Evolutionary conservation across 1,140 invertebrate genomes (phyloP).

Genomic region (Bombus soroeensis): DNA sequence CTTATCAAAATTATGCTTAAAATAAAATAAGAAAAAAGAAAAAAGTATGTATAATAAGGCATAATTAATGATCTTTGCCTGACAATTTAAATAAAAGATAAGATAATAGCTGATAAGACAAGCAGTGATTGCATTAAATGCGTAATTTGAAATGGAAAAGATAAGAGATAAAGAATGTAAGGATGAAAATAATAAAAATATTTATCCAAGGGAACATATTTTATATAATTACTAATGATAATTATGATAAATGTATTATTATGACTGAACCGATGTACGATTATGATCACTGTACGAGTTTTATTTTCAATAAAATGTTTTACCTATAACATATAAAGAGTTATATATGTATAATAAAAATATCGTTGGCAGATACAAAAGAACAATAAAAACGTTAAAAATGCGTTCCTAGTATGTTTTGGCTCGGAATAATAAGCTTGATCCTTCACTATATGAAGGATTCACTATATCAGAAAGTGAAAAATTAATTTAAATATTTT

Average conservation of each 20-base stretch:
- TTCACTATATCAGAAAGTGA: no score
- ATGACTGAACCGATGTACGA: no score
- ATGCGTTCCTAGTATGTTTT: background rate
- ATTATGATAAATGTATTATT: no score
- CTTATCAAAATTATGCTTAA: background rate
- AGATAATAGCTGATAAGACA: background rate
- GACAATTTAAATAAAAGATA: slow-evolving; percentile 2
- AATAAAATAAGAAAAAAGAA: background rate
- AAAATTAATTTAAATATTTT: background rate
- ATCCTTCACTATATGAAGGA: no score
- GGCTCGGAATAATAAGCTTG: background rate
- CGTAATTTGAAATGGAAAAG: background rate
- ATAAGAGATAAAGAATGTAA: background rate
- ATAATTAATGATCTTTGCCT: background rate
- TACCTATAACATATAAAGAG: no score
- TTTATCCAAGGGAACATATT: background rate
- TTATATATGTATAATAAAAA: background rate
- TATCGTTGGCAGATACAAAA: background rate
- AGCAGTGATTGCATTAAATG: background rate
- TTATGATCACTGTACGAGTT: no score
- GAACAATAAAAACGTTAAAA: background rate
- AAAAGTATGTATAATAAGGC: background rate
- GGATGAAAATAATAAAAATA: background rate
- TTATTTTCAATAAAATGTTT: no score
- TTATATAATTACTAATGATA: background rate